These are phyloP conservation scores for Nomada fucata DNA, from an alignment of 2,888 invertebrate species.

Conservation along the genomic window DNA sequence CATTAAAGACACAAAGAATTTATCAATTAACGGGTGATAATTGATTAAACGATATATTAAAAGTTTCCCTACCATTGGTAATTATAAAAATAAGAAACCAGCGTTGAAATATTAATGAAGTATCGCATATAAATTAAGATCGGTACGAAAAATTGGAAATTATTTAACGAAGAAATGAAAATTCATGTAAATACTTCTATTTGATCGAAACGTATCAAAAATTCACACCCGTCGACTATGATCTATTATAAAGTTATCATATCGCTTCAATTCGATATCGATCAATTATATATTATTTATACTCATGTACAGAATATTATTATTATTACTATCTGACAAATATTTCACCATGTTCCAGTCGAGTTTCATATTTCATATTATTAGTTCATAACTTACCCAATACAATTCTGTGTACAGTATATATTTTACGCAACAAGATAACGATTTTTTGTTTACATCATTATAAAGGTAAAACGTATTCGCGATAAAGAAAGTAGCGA, in stretches of 20 bases:
- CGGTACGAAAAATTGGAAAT: constrained; percentile 8
- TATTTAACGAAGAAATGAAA: neutral
- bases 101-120: constrained; percentile 9
- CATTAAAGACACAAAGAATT: neutral
- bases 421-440: constrained; percentile 4
- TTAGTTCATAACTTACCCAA: constrained; percentile 45
- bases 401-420: constrained; percentile 43
- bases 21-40: constrained; percentile 45
- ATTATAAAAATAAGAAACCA: neutral
- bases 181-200: constrained; percentile 28
- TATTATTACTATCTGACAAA: constrained; percentile 21
- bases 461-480: constrained; percentile 20
- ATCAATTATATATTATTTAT: constrained; percentile 51
- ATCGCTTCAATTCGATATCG: constrained; percentile 17
- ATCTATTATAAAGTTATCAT: too few relatives aligned
- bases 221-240: constrained; percentile 6
- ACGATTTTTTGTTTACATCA: constrained; percentile 19
- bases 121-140: constrained; percentile 40
- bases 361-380: constrained; percentile 23
- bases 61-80: too few relatives aligned
- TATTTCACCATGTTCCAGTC: constrained; percentile 27
- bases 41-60: neutral
- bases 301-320: constrained; percentile 49
- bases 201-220: constrained; percentile 1
- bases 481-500: constrained; percentile 21